Evolutionary conservation across 2,888 invertebrate species (phyloP), one percentile per base, ranked within the genome.

Genomic region (Phoronis australis): DNA sequence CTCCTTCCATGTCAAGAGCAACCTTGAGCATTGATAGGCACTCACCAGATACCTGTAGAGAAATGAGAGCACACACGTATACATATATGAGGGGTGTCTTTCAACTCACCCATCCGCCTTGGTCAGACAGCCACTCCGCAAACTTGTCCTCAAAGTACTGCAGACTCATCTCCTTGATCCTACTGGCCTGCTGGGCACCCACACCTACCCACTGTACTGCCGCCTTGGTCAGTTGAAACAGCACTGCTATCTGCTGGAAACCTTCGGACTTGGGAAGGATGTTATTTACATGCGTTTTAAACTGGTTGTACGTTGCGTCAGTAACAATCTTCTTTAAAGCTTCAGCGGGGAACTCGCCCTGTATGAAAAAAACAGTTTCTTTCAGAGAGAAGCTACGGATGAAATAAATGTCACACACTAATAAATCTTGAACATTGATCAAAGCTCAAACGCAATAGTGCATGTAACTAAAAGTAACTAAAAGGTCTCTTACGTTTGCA

Each of bases 71-170:
- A n/a, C n/a, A n/a, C n/a, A n/a, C n/a, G n/a, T n/a, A n/a, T n/a
- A n/a, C n/a, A n/a, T n/a, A n/a, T n/a, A n/a, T n/a, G n/a, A n/a
- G n/a, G n/a, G n/a, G n/a, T n/a, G n/a, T n/a, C n/a, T n/a, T n/a
- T n/a, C n/a, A n/a, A 61, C 69, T 61, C 59, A 75, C 73, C 73
- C 73, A 75, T 42, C 75, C 75, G 27, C 75, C 75, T 47, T 71
- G 68, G 6, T 65, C 68, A 2, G 71, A 64, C 45, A 75, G 70
- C 73, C 73, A 75, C 15, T 57, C 55, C n/a, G 74, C 72, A 59
- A 68, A 72, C 40, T 59, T 66, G 50, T 73, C 73, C 47, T 66
- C 71, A 35, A 74, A 65, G 52, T 71, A 75, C 24, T 57, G 63
- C 41, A 73, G 52, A 21, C 70, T 69, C 55, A 66, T 64, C 45